phyloP scores from a whole-genome alignment of 1,140 invertebrate species.

The Drosophila kikkawai region DNA sequence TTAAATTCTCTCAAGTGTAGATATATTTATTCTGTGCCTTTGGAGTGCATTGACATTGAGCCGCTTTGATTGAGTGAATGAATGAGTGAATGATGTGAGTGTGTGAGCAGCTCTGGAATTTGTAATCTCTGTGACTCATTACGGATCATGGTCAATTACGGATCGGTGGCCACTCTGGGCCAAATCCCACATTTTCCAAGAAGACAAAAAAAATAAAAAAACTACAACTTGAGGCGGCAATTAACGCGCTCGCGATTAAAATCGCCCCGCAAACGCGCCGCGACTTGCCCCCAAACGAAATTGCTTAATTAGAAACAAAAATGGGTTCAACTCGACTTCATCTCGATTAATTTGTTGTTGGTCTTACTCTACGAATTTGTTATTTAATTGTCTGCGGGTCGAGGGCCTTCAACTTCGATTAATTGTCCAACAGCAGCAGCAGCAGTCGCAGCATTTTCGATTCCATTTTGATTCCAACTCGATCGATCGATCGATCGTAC shows the following conservation, averaged over 20 bases:
- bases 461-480: conserved; percentile 49
- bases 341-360: conserved; percentile 40
- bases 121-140: conserved; percentile 45
- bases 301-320: conserved; percentile 79
- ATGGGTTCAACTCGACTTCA: conserved; percentile 31
- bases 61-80: conserved; percentile 65
- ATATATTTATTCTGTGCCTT: conserved; percentile 7
- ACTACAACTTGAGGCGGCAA: conserved; percentile 35
- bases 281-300: conserved; percentile 38
- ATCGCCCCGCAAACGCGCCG: conserved; percentile 32
- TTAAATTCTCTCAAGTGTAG: background rate
- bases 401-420: conserved; percentile 67
- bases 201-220: conserved; percentile 10
- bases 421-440: conserved; percentile 50
- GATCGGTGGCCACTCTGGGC: conserved; percentile 34
- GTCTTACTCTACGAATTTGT: conserved; percentile 43
- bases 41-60: conserved; percentile 80
- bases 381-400: conserved; percentile 66
- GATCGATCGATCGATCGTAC: conserved; percentile 23
- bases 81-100: conserved; percentile 32
- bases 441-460: conserved; percentile 52
- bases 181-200: conserved; percentile 38
- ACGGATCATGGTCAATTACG: conserved; percentile 50
- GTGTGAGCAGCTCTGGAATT: conserved; percentile 36
- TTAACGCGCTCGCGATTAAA: conserved; percentile 47